Evolutionary conservation across 2,797 vertebrate genomes (phyloP).

Genomic region (Cephalopachus bancanus): DNA sequence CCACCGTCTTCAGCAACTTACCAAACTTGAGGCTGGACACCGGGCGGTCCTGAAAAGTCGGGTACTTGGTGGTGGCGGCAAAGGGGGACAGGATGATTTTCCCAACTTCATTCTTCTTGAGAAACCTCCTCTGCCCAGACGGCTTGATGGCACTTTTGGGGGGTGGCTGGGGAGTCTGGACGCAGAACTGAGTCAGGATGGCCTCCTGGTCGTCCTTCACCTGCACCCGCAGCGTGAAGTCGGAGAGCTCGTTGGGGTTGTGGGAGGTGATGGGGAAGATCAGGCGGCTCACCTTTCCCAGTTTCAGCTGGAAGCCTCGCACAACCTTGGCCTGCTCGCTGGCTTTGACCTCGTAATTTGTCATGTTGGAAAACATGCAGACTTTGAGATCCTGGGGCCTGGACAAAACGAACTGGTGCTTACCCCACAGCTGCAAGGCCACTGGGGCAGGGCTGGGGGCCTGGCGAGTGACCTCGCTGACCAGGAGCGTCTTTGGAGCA

Average conservation of each 20-base stretch:
- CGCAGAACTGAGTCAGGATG: slow-evolving; percentile 97
- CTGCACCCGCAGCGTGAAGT: slow-evolving; percentile 96
- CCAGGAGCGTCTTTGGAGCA: slow-evolving; percentile 95
- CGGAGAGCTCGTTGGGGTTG: slow-evolving; percentile 92
- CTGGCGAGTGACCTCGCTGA: slow-evolving; percentile 93
- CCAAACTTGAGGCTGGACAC: slow-evolving; percentile 95
- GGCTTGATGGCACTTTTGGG: slow-evolving; percentile 92
- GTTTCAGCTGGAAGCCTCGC: slow-evolving; percentile 95
- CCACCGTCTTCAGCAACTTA: slow-evolving; percentile 96
- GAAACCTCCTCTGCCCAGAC: slow-evolving; percentile 93
- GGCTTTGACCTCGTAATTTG: slow-evolving; percentile 94
- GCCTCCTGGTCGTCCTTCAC: slow-evolving; percentile 94
- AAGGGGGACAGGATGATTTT: slow-evolving; percentile 97
- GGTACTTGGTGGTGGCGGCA: slow-evolving; percentile 94
- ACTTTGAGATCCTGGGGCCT: slow-evolving; percentile 95
- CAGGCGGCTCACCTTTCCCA: slow-evolving; percentile 96
- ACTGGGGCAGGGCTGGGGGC: slow-evolving; percentile 91
- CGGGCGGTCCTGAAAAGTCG: slow-evolving; percentile 95
- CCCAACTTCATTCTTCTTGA: slow-evolving; percentile 97
- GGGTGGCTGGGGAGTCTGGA: slow-evolving; percentile 96
- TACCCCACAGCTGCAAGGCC: slow-evolving; percentile 97
- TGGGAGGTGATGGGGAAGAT: slow-evolving; percentile 94
- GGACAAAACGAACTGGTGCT: slow-evolving; percentile 94
- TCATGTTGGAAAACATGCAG: slow-evolving; percentile 97
- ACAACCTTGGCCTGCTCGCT: slow-evolving; percentile 92